Percentiles rank a stretch among this genome's conserved stretches.
phyloP scores from a whole-genome alignment of 1,140 invertebrate species.

The Apis mellifera region Amel_HAv3.1 CM009932.2:10623001-10623500 shows the following conservation, averaged over 20 bases:
- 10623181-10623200: conserved; percentile 9
- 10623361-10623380: conserved; percentile 75
- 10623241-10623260: conserved; percentile 70
- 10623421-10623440: conserved; percentile 51
- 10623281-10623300: conserved; percentile 80
- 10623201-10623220: too few species aligned
- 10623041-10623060: conserved; percentile 18
- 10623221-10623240: too few species aligned
- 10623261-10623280: conserved; percentile 50
- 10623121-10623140: conserved; percentile 49
- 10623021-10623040: background rate
- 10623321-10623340: conserved; percentile 72
- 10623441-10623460: conserved; percentile 66
- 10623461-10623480: background rate
- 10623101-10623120: conserved; percentile 71
- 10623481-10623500: conserved; percentile 31
- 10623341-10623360: conserved; percentile 79
- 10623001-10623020: conserved; percentile 40
- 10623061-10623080: background rate
- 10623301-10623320: conserved; percentile 69
- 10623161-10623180: background rate
- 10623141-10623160: conserved; percentile 1
- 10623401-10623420: conserved; percentile 28
- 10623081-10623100: conserved; percentile 65
- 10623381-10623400: background rate